Conservation (phyloP, 2,797 vertebrate species). For the Acanthornis magna region DNA sequence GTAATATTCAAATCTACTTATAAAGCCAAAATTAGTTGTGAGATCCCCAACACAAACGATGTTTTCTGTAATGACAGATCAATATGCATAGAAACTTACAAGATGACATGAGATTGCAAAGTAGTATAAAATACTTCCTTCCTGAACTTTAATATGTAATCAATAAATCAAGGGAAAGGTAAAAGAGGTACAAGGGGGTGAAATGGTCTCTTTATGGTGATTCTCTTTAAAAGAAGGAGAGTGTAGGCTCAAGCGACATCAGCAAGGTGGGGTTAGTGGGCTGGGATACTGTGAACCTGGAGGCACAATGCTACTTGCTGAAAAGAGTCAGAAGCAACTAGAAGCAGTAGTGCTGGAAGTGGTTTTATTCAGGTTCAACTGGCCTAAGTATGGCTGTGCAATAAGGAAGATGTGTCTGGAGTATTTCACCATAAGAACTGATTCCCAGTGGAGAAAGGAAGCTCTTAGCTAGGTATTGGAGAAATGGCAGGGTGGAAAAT, state of each 20-base stretch:
- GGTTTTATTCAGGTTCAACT: not conserved
- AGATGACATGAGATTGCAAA: not conserved
- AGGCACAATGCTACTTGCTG: not conserved
- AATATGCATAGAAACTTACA: not conserved
- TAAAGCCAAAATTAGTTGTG: not conserved
- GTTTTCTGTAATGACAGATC: not conserved
- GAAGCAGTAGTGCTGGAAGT: not conserved
- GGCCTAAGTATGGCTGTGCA: not conserved
- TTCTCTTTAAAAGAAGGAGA: not conserved
- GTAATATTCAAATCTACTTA: not conserved
- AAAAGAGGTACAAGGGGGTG: not conserved
- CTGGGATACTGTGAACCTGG: not conserved
- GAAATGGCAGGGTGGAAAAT: not conserved
- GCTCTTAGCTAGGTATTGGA: not conserved
- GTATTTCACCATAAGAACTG: not conserved
- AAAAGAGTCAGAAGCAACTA: not conserved
- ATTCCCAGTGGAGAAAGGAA: not conserved
- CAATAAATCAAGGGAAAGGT: not conserved
- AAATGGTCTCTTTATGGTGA: not conserved
- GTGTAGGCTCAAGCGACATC: not conserved
- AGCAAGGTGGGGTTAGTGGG: not conserved
- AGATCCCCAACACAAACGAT: not conserved
- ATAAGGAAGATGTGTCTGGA: not conserved
- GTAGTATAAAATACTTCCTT: not conserved
- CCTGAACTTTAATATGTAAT: not conserved